Evolutionary conservation across 1,140 invertebrate species (phyloP), one percentile per base, ranked within the genome.

Genomic region (Hyles vespertilio): DNA sequence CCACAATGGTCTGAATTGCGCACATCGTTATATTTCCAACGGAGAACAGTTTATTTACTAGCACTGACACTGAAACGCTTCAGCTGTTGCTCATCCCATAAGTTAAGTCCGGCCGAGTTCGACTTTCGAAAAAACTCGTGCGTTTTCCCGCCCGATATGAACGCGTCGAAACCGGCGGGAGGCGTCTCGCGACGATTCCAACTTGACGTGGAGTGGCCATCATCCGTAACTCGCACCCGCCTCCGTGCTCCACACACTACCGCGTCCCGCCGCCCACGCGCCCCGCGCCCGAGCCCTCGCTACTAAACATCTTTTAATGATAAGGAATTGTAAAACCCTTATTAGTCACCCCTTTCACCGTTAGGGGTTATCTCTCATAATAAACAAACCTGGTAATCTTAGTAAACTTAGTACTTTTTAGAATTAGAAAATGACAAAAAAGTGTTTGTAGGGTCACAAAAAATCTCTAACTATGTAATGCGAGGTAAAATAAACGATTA

Each of bases 121-220:
- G 10, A 5, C 34, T 58, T 56, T 22, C 44, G 62, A 51, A 59
- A 44, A 57, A 56, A 49, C 52, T 56, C 58, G 53, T 49, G 61
- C 44, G 46, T 53, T 62, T 57, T 61, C 59, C 57, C 56, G 61
- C 56, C 32, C 51, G 43, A 52, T 45, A 45, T 33, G 45, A 46
- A 50, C 51, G 54, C 47, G 56, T 50, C 40, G 33, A 33, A 40
- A 46, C 49, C 58, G 49, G 51, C 51, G 67, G 65, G 70, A 74
- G 65, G 72, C 82, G 80, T 80, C 79, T 74, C 77, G 67, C 72
- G 70, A 59, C 79, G 74, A 53, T 65, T 61, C 69, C 67, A 70
- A 70, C 70, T 71, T 68, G 67, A 67, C 55, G 73, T 66, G 65
- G 74, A 84, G 81, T 80, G 79, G 74, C 66, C 78, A 77, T 80